phyloP scores from a whole-genome alignment of 53 echinoderm and acorn worm species.

The Holothuria leucospilota region DNA sequence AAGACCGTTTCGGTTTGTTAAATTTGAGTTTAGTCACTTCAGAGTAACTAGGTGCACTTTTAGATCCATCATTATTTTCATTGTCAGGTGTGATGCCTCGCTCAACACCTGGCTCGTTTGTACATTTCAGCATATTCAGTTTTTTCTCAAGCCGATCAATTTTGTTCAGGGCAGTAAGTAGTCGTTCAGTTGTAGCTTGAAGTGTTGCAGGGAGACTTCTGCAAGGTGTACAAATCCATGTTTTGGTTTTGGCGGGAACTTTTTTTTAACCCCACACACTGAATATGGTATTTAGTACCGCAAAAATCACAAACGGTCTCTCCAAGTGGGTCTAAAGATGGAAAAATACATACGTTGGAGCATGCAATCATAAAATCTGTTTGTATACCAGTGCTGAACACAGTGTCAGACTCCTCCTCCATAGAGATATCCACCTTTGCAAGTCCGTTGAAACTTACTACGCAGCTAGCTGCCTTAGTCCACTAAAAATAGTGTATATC shows the following conservation, averaged over 20 bases:
- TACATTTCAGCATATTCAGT: background rate
- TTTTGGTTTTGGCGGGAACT: slow-evolving; percentile 16
- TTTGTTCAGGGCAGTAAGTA: slow-evolving; percentile 1
- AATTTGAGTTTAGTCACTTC: background rate
- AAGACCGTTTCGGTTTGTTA: background rate
- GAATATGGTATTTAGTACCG: slow-evolving; percentile 23
- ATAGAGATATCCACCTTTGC: too few species aligned
- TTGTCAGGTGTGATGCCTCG: too few species aligned
- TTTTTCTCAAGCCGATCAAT: slow-evolving; percentile 22
- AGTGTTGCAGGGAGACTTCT: slow-evolving; percentile 16
- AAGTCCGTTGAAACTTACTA: too few species aligned
- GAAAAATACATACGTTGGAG: too few species aligned
- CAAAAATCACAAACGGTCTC: slow-evolving; percentile 6
- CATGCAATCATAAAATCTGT: too few species aligned
- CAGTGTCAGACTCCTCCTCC: too few species aligned
- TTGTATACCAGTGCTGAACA: too few species aligned
- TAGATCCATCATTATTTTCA: too few species aligned
- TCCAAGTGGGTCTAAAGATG: too few species aligned
- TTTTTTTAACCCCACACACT: slow-evolving; percentile 18
- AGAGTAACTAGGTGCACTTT: background rate
- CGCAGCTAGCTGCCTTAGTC: too few species aligned
- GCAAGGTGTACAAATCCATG: slow-evolving; percentile 10
- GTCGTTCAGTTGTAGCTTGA: background rate
- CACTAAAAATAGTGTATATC: too few species aligned
- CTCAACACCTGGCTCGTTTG: too few species aligned